Evolutionary conservation across 2,888 invertebrate genomes (phyloP).

Genomic region (Cephus nigrinus): DNA sequence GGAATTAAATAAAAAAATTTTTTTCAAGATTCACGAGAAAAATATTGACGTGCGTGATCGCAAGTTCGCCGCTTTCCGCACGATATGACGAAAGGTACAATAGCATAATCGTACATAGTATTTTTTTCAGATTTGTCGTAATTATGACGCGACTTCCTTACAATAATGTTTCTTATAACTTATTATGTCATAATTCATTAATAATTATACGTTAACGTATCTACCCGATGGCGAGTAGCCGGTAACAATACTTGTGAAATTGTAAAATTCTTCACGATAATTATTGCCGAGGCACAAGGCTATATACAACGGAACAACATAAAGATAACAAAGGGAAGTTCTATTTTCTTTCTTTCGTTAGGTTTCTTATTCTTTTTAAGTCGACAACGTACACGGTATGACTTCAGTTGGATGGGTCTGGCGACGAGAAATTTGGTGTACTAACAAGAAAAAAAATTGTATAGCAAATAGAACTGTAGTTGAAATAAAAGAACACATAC

Average conservation of each 20-base stretch:
- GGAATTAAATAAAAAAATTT: conserved; percentile 9
- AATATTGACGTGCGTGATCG: not conserved
- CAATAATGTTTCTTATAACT: conserved; percentile 39
- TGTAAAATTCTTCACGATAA: conserved; percentile 31
- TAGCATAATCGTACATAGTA: conserved; percentile 39
- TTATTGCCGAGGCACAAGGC: not conserved
- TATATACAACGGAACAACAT: not conserved
- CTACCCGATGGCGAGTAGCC: conserved; percentile 5
- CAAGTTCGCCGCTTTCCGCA: conserved; percentile 42
- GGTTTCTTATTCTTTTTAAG: conserved; percentile 7
- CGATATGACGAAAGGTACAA: conserved; percentile 36
- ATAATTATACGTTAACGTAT: conserved; percentile 38
- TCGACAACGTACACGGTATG: conserved; percentile 14
- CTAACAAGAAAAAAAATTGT: conserved; percentile 53
- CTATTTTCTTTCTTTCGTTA: not conserved
- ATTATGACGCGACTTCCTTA: conserved; percentile 30
- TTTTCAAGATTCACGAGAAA: conserved; percentile 16
- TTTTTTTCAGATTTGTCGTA: conserved; percentile 34
- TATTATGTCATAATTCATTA: conserved; percentile 37
- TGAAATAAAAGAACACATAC: conserved; percentile 58
- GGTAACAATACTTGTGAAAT: conserved; percentile 32
- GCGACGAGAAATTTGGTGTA: conserved; percentile 49
- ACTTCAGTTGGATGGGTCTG: conserved; percentile 31
- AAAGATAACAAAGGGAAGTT: conserved; percentile 3
- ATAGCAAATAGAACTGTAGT: conserved; percentile 58